A percentile compares a stretch with the other conserved stretches of the same genome.
These are phyloP conservation scores for Zootermopsis nevadensis DNA, from an alignment of 2,888 invertebrate genomes.

Conservation along the genomic window DNA sequence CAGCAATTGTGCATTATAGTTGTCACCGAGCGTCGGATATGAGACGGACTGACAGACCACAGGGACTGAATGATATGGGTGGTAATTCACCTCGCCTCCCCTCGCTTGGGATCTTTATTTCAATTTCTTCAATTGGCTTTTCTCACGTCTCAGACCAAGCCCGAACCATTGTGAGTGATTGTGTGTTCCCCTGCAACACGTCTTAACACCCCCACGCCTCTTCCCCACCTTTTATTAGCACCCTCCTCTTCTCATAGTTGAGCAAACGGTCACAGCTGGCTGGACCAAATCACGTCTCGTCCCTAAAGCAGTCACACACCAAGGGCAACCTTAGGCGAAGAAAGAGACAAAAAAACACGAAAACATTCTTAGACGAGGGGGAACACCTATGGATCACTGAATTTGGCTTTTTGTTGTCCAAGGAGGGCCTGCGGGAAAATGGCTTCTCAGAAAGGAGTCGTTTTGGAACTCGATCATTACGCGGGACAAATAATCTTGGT, in stretches of 20 bases:
- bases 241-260: constrained; percentile 10
- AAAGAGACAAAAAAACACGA: background rate
- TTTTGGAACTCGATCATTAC: too few relatives aligned
- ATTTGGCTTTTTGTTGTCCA: too few relatives aligned
- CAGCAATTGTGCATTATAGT: background rate
- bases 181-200: background rate
- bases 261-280: constrained; percentile 19
- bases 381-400: background rate
- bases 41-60: background rate
- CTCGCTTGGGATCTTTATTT: constrained; percentile 30
- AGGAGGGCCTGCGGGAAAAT: too few relatives aligned
- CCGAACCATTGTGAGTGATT: constrained; percentile 29
- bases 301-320: background rate
- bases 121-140: constrained; percentile 37
- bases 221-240: constrained; percentile 33
- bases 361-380: background rate
- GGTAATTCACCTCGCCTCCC: constrained; percentile 20
- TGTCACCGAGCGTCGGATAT: background rate
- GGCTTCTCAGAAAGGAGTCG: too few relatives aligned
- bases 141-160: constrained; percentile 29
- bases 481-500: too few relatives aligned
- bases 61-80: background rate
- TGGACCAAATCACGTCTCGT: constrained; percentile 30
- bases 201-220: constrained; percentile 14
- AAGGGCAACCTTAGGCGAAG: background rate